Percentiles rank a stretch among this genome's conserved stretches.
Conservation (phyloP, 2,113 vertebrate genomes). For the Hippocampus mohnikei region DNA sequence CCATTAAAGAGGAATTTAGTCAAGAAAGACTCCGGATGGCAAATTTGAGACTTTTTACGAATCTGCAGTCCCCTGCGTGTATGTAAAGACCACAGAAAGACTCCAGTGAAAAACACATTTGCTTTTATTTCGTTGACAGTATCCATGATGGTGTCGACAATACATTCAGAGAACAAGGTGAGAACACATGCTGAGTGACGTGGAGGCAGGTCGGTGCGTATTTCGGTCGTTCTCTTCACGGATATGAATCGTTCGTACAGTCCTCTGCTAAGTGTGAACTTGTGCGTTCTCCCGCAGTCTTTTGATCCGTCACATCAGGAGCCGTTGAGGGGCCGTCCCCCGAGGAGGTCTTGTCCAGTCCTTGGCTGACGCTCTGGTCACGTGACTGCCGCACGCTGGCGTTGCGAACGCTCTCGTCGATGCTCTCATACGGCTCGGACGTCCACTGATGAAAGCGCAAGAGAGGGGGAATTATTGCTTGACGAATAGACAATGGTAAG, state of each 20-base stretch:
- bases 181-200: slow-evolving; percentile 63
- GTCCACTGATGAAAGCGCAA: slow-evolving; percentile 67
- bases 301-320: slow-evolving; percentile 59
- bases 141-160: slow-evolving; percentile 46
- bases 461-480: background rate
- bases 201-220: slow-evolving; percentile 56
- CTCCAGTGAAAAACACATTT: slow-evolving; percentile 50
- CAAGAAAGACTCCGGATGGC: no score
- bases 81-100: slow-evolving; percentile 12
- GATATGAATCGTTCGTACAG: slow-evolving; percentile 20
- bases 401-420: slow-evolving; percentile 58
- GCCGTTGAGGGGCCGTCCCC: slow-evolving; percentile 58
- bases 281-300: slow-evolving; percentile 52
- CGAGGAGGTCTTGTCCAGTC: slow-evolving; percentile 63
- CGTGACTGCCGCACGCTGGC: slow-evolving; percentile 37
- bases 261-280: slow-evolving; percentile 40
- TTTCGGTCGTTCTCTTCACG: slow-evolving; percentile 30
- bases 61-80: background rate
- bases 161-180: slow-evolving; percentile 66
- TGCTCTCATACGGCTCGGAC: slow-evolving; percentile 76
- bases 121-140: slow-evolving; percentile 52
- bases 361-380: slow-evolving; percentile 53
- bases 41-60: background rate
- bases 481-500: background rate
- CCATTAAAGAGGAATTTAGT: no score